Evolutionary conservation across 2,113 vertebrate genomes (phyloP).

Genomic region (Leptocoma aspasia): DNA sequence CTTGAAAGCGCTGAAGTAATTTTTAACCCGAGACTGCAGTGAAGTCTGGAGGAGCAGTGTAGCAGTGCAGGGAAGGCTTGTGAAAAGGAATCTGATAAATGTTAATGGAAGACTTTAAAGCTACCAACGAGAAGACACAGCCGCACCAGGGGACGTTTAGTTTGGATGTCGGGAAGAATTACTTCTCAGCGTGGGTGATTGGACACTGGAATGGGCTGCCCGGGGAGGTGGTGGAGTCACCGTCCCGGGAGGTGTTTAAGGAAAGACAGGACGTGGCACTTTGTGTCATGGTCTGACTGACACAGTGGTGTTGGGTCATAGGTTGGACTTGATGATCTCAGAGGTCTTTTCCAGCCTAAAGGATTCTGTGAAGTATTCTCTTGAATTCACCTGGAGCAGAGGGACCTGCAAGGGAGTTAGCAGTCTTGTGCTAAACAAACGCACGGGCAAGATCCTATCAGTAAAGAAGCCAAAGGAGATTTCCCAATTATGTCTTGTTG

Average conservation of each 20-base stretch:
- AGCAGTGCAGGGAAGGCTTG: too few relatives aligned
- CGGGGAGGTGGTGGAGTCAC: background rate
- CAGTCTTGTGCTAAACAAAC: background rate
- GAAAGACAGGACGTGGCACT: fast-evolving
- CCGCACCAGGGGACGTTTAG: too few relatives aligned
- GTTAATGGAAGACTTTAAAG: background rate
- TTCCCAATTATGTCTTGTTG: fast-evolving
- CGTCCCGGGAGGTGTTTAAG: background rate
- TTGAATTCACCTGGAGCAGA: background rate
- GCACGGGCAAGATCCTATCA: fast-evolving
- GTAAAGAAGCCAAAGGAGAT: background rate
- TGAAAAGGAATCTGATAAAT: background rate
- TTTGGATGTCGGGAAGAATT: background rate
- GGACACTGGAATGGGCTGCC: background rate
- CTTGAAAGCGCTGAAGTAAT: background rate
- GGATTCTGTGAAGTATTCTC: background rate
- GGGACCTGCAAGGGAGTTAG: too few relatives aligned
- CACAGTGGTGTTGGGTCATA: background rate
- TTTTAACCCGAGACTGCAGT: background rate
- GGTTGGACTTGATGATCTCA: background rate
- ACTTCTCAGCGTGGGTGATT: too few relatives aligned
- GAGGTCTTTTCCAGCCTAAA: background rate
- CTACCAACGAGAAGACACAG: fast-evolving
- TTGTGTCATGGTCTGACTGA: fast-evolving
- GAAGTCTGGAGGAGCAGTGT: fast-evolving